A percentile compares a stretch with the other conserved stretches of the same genome.
Evolutionary conservation across 2,113 vertebrate genomes (phyloP).

Genomic region (Colistium nudipinnis): DNA sequence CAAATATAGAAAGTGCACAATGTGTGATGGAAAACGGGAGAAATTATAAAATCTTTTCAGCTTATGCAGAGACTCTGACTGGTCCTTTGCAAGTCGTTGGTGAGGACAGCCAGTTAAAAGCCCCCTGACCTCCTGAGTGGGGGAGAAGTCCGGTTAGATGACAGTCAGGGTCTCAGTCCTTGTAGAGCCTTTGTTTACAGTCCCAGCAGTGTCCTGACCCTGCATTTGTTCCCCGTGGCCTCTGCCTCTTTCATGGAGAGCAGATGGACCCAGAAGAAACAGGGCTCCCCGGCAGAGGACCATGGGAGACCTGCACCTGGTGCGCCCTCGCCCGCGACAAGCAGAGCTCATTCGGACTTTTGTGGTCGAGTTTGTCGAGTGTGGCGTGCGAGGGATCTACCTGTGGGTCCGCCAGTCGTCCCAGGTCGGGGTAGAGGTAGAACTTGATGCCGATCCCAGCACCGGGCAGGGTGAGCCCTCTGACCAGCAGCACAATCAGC

Average conservation of each 20-base stretch:
- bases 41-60: background rate
- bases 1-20: background rate
- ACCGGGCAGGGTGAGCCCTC: conserved; percentile 90
- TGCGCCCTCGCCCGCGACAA: conserved; percentile 3
- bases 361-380: background rate
- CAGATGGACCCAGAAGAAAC: conserved; percentile 74
- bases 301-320: conserved; percentile 54
- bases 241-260: conserved; percentile 44
- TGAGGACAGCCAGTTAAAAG: background rate
- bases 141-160: conserved; percentile 3
- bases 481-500: conserved; percentile 89
- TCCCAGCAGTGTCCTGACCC: conserved; percentile 51
- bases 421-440: conserved; percentile 92
- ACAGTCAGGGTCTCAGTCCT: background rate
- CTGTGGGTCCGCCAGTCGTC: conserved; percentile 90
- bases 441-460: conserved; percentile 90
- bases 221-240: conserved; percentile 6
- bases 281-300: conserved; percentile 48
- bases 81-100: background rate
- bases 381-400: conserved; percentile 50
- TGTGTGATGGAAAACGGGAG: background rate
- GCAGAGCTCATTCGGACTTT: background rate
- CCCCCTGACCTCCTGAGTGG: too few species aligned
- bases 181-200: conserved; percentile 51
- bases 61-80: too few species aligned